phyloP scores from a whole-genome alignment of 2,113 vertebrate species.

The Anthoscopus minutus region DNA sequence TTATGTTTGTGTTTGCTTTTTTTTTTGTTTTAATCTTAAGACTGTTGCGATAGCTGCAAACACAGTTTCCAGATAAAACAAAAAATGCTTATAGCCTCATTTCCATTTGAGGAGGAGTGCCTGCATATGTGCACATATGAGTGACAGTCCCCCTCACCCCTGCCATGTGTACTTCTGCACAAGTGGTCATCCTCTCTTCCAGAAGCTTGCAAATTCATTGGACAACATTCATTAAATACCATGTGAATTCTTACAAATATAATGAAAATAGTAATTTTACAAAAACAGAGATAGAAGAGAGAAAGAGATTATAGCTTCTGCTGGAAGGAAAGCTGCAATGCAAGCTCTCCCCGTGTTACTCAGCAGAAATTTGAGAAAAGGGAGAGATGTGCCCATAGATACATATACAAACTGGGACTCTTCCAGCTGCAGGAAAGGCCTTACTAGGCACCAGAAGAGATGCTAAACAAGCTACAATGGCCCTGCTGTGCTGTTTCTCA shows the following conservation, averaged over 20 bases:
- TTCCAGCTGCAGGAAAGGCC: not conserved
- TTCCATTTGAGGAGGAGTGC: not conserved
- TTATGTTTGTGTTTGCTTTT: not conserved
- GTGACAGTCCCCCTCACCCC: not conserved
- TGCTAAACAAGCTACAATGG: not conserved
- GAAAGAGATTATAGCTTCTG: not conserved
- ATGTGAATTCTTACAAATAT: not conserved
- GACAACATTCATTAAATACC: not conserved
- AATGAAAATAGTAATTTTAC: not conserved
- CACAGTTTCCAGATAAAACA: not conserved
- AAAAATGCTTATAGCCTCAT: not conserved
- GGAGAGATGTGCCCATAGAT: not conserved
- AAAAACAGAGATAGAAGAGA: not conserved
- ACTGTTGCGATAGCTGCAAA: not conserved
- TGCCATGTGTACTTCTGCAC: not conserved
- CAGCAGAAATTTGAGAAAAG: not conserved
- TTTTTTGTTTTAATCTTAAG: not conserved
- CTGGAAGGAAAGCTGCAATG: not conserved
- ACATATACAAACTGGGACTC: not conserved
- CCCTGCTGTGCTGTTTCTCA: not conserved
- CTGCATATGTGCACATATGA: not conserved
- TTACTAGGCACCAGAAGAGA: not conserved
- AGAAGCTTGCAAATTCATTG: not conserved
- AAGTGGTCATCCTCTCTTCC: not conserved
- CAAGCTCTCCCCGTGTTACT: not conserved